Evolutionary conservation across 2,888 invertebrate genomes (phyloP).

Genomic region (Drosophila merina): DNA sequence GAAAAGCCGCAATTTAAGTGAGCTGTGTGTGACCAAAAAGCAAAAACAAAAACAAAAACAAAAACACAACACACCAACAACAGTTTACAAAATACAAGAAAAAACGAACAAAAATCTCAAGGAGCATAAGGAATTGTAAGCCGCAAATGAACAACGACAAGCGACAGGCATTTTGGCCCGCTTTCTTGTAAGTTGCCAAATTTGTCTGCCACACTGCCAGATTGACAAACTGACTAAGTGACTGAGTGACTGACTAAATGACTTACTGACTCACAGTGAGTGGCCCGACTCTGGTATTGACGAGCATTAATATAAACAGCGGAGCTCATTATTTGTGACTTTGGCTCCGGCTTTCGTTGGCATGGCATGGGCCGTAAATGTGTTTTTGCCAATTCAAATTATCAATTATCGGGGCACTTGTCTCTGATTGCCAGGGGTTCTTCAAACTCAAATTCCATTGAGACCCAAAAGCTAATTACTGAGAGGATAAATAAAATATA

Average conservation of each 20-base stretch:
- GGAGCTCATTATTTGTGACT: slow-evolving; percentile 51
- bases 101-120: slow-evolving; percentile 14
- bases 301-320: slow-evolving; percentile 54
- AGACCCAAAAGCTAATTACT: slow-evolving; percentile 19
- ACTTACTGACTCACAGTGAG: slow-evolving; percentile 4
- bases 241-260: slow-evolving; percentile 13
- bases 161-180: slow-evolving; percentile 24
- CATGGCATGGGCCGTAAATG: slow-evolving; percentile 22
- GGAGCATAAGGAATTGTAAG: slow-evolving; percentile 25
- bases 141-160: slow-evolving; percentile 51
- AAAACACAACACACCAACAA: slow-evolving; percentile 6
- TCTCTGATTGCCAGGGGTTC: slow-evolving; percentile 15
- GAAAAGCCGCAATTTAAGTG: slow-evolving; percentile 47
- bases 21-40: slow-evolving; percentile 43
- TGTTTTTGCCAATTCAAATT: slow-evolving; percentile 10
- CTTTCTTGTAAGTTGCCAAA: slow-evolving; percentile 46
- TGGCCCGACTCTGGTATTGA: slow-evolving; percentile 36
- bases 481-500: not conserved
- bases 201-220: slow-evolving; percentile 22
- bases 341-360: slow-evolving; percentile 39
- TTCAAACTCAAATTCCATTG: not conserved
- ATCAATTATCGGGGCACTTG: slow-evolving; percentile 41
- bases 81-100: slow-evolving; percentile 5
- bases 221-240: slow-evolving; percentile 24
- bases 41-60: slow-evolving; percentile 19